Percentiles rank a stretch among this genome's conserved stretches.
phyloP scores from a whole-genome alignment of 2,113 vertebrate species.

The Thomomys bottae region DNA sequence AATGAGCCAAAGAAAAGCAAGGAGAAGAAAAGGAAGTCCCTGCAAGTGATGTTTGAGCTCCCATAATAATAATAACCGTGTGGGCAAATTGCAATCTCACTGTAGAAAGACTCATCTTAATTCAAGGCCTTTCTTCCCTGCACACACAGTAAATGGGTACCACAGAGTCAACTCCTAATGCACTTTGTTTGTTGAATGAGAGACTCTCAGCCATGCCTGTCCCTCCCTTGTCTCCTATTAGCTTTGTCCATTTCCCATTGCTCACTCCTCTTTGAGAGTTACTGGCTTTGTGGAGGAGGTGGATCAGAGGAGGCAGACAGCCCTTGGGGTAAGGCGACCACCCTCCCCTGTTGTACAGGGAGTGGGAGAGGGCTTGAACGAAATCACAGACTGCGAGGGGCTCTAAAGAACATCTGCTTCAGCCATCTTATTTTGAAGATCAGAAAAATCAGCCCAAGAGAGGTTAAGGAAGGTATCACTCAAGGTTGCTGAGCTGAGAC shows the following conservation, averaged over 20 bases:
- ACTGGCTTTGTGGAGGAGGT: background rate
- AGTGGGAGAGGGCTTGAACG: background rate
- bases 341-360: background rate
- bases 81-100: slow-evolving; percentile 60
- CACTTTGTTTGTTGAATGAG: slow-evolving; percentile 45
- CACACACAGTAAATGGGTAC: background rate
- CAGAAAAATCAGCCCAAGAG: background rate
- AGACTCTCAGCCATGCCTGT: slow-evolving; percentile 41
- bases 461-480: background rate
- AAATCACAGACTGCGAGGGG: background rate
- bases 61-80: slow-evolving; percentile 58
- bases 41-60: slow-evolving; percentile 57
- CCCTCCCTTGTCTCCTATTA: slow-evolving; percentile 60
- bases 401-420: background rate
- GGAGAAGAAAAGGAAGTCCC: background rate
- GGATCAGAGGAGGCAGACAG: background rate
- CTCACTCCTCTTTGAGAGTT: accelerated
- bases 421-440: background rate
- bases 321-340: background rate
- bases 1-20: background rate
- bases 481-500: background rate
- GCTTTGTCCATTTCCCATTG: slow-evolving; percentile 64
- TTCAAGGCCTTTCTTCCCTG: slow-evolving; percentile 67
- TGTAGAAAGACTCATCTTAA: slow-evolving; percentile 62
- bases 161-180: slow-evolving; percentile 69